Conservation (phyloP, 2,797 vertebrate genomes). For the Galaxias olidus region DNA sequence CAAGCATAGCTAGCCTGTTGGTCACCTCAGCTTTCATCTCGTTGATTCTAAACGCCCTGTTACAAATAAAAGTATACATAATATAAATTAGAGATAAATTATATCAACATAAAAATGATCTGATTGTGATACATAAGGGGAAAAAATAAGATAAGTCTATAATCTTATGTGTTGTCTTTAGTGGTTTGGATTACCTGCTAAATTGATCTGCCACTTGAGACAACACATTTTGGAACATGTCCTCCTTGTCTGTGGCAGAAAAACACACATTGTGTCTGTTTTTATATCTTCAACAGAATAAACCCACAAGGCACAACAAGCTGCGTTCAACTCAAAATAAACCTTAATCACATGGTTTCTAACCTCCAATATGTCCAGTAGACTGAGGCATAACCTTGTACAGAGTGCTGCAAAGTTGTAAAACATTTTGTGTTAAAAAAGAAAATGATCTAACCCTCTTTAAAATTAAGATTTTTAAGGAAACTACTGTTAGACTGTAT, state of each 20-base stretch:
- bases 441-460: no score
- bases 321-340: no score
- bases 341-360: not conserved
- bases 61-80: conserved; percentile 14
- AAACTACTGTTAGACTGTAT: no score
- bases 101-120: no score
- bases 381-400: conserved; percentile 90
- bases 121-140: not conserved
- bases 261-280: conserved; percentile 30
- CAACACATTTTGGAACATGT: conserved; percentile 90
- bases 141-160: not conserved
- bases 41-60: conserved; percentile 92
- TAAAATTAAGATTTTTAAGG: no score
- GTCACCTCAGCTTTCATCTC: conserved; percentile 94
- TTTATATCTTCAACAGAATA: not conserved
- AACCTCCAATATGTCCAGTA: conserved; percentile 86
- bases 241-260: conserved; percentile 87
- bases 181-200: conserved; percentile 80
- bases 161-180: not conserved
- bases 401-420: conserved; percentile 77
- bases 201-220: conserved; percentile 93
- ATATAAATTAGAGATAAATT: not conserved
- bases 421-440: conserved; percentile 9
- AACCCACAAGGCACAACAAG: no score
- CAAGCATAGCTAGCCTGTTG: conserved; percentile 91